Evolutionary conservation across 1,140 invertebrate species (phyloP).

Genomic region (Cecropterus lyciades): DNA sequence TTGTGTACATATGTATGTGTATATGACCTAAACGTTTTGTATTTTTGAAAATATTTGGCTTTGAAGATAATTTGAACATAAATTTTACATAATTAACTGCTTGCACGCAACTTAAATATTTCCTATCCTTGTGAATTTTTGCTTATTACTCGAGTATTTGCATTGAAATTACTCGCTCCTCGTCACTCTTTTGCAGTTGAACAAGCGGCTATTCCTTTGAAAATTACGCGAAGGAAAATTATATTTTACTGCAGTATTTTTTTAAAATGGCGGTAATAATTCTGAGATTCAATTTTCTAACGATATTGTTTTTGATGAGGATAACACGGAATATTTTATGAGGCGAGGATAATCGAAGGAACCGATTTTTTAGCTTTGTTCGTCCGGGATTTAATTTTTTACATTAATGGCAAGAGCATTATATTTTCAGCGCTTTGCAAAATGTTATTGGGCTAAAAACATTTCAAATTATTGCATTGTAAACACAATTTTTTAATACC

Average conservation of each 20-base stretch:
- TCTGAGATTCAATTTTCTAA: slow-evolving; percentile 35
- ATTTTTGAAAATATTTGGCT: no score
- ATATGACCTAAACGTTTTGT: no score
- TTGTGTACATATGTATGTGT: no score
- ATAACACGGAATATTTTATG: slow-evolving; percentile 22
- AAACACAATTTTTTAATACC: no score
- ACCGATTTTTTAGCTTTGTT: not conserved
- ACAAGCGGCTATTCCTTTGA: not conserved
- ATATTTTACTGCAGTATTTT: slow-evolving; percentile 35
- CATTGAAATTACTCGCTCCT: not conserved
- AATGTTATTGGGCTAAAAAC: no score
- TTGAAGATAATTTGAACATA: no score
- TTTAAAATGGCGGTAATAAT: slow-evolving; percentile 32
- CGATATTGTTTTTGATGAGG: slow-evolving; percentile 34
- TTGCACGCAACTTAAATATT: no score
- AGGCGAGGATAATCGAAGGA: slow-evolving; percentile 7
- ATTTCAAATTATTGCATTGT: no score
- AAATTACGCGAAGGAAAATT: slow-evolving; percentile 28
- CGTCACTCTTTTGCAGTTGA: not conserved
- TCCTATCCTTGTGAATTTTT: no score
- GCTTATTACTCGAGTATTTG: no score
- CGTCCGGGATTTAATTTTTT: not conserved
- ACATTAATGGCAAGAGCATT: not conserved
- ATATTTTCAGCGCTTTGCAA: no score
- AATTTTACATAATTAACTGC: no score